Evolutionary conservation across 2,888 invertebrate genomes (phyloP).

Genomic region (Ochlodes sylvanus): DNA sequence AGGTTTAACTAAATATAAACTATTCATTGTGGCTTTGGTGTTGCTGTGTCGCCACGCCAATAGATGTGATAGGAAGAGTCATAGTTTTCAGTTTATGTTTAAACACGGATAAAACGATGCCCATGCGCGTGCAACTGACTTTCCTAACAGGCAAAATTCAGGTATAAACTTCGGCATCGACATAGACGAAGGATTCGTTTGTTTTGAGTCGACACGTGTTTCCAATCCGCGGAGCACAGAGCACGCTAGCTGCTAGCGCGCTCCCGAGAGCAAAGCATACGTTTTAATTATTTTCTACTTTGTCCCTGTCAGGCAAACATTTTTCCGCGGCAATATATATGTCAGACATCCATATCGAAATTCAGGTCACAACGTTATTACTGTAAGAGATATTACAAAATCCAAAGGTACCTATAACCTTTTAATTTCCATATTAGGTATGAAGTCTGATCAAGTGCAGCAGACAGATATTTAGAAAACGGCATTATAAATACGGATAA

Average conservation of each 20-base stretch:
- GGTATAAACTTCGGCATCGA: conserved; percentile 18
- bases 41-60: no score
- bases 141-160: conserved; percentile 14
- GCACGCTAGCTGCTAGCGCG: neutral
- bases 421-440: neutral
- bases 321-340: neutral
- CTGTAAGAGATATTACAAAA: neutral
- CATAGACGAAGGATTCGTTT: neutral
- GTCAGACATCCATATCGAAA: neutral
- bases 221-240: conserved; percentile 11
- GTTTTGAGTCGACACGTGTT: conserved; percentile 17
- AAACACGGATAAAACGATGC: no score
- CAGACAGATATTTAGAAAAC: neutral
- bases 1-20: no score
- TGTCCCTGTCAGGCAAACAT: neutral
- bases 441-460: neutral
- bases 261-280: neutral
- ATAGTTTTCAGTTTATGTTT: no score
- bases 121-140: conserved; percentile 17
- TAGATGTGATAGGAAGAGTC: no score
- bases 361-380: neutral
- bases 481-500: neutral
- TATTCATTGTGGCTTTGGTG: no score
- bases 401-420: neutral
- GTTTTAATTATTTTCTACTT: conserved; percentile 4